phyloP scores from a whole-genome alignment of 2,797 vertebrate genomes.

The Serranus cabrilla region DNA sequence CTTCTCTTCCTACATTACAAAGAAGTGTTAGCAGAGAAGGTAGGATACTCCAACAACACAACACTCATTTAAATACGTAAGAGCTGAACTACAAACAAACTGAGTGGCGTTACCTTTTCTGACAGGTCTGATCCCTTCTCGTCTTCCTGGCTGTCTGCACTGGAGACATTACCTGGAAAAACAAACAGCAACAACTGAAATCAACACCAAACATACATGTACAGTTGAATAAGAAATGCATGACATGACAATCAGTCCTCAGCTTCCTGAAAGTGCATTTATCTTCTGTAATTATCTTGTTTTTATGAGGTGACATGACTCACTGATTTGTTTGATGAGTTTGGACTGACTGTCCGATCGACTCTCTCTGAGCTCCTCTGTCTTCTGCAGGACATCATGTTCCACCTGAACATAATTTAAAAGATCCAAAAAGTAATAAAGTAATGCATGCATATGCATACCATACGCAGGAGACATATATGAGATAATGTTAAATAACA shows the following conservation, averaged over 20 bases:
- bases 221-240: not conserved
- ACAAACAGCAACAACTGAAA: not conserved
- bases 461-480: not conserved
- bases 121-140: constrained; percentile 71
- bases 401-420: constrained; percentile 55
- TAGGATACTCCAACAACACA: accelerated
- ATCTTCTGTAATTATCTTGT: no score
- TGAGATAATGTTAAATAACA: not conserved
- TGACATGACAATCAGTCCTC: not conserved
- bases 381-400: constrained; percentile 19
- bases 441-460: not conserved
- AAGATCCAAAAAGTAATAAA: not conserved
- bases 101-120: constrained; percentile 67
- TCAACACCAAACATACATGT: not conserved
- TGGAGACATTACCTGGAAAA: constrained; percentile 73
- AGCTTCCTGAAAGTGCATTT: not conserved
- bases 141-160: constrained; percentile 75
- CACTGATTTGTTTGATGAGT: constrained; percentile 77
- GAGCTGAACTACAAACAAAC: not conserved
- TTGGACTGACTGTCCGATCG: constrained; percentile 42
- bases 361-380: constrained; percentile 37
- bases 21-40: not conserved
- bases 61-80: not conserved
- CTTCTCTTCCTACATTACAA: constrained; percentile 74
- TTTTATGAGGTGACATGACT: constrained; percentile 43